Conservation (phyloP, 2,113 vertebrate genomes). For the Mellivora capensis region DNA sequence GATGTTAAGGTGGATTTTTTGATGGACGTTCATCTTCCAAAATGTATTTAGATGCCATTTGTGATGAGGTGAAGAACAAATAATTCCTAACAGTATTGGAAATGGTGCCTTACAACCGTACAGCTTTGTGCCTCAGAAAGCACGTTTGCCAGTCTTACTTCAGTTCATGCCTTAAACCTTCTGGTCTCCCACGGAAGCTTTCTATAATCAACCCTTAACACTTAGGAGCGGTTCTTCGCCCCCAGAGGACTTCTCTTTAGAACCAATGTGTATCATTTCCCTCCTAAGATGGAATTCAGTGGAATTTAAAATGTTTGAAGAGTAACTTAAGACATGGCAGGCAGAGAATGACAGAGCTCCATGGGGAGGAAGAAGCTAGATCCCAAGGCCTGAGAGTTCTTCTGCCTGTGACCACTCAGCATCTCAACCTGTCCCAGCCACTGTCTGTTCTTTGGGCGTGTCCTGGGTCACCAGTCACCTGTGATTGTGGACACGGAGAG, state of each 20-base stretch:
- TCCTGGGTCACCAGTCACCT: background rate
- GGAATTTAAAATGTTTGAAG: background rate
- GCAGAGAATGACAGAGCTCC: accelerated
- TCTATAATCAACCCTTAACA: background rate
- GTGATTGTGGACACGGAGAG: background rate
- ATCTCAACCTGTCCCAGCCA: no score
- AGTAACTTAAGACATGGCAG: accelerated
- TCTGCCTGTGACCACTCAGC: background rate
- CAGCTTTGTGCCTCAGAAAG: background rate
- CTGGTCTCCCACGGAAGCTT: background rate
- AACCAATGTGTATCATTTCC: no score
- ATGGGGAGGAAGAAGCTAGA: accelerated
- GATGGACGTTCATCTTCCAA: background rate
- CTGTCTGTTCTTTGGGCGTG: background rate
- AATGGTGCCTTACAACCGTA: background rate
- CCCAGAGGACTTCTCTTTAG: background rate
- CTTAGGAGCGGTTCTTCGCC: background rate
- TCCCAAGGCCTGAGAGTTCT: background rate
- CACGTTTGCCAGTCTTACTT: background rate
- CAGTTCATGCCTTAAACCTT: background rate
- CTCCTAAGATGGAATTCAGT: background rate
- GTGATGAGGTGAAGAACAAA: background rate
- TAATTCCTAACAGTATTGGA: background rate
- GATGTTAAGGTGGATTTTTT: no score
- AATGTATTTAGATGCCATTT: background rate